These are phyloP conservation scores for Egretta garzetta DNA, from an alignment of 2,113 vertebrate species.

Conservation along the genomic window DNA sequence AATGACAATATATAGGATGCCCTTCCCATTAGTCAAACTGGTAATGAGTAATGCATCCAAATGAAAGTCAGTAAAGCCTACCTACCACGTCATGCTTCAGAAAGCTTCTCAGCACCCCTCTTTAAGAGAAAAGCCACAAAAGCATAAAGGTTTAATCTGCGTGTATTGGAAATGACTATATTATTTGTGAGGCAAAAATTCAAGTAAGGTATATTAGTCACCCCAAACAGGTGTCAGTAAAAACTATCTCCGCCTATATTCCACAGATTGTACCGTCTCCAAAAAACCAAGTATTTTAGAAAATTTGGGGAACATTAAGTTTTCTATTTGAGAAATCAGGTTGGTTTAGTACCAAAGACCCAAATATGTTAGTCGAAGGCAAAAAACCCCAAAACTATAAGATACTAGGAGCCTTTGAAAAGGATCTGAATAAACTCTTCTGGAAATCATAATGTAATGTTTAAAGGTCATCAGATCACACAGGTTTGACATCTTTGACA, in stretches of 20 bases:
- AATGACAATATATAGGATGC: neutral
- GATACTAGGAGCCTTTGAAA: neutral
- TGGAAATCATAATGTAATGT: neutral
- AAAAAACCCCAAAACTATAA: neutral
- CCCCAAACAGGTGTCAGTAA: neutral
- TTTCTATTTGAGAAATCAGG: neutral
- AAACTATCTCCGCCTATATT: neutral
- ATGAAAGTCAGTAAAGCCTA: neutral
- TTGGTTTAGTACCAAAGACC: neutral
- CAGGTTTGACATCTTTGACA: neutral
- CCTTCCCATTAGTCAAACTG: neutral
- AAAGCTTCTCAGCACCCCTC: neutral
- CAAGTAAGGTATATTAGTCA: neutral
- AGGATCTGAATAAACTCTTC: neutral
- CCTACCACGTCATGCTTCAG: neutral
- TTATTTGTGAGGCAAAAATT: neutral
- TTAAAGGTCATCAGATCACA: neutral
- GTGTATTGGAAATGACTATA: neutral
- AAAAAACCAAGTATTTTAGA: neutral
- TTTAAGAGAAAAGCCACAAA: neutral
- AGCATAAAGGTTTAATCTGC: neutral
- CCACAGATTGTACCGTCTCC: neutral
- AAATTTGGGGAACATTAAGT: neutral
- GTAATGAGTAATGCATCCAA: slow-evolving; percentile 13
- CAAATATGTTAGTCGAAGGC: neutral